These are phyloP conservation scores for Chymomyza costata DNA, from an alignment of 1,140 invertebrate genomes.

Conservation along the genomic window DNA sequence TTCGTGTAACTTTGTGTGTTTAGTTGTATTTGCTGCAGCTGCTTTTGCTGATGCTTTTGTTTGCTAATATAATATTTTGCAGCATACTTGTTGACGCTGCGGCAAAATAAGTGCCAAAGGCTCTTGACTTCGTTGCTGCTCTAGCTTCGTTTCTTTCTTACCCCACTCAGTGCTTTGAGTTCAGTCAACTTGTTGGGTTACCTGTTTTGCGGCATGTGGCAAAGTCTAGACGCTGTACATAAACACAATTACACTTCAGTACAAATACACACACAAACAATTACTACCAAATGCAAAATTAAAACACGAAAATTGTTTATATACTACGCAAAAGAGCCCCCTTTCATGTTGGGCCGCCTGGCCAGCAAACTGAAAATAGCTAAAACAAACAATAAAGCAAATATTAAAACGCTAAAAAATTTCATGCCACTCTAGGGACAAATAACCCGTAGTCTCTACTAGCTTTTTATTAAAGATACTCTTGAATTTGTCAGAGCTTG, in stretches of 20 bases:
- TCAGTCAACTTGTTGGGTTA: too few species aligned
- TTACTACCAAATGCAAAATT: slow-evolving; percentile 12
- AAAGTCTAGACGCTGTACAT: too few species aligned
- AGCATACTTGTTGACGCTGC: slow-evolving; percentile 33
- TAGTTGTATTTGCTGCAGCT: slow-evolving; percentile 40
- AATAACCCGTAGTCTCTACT: slow-evolving; percentile 37
- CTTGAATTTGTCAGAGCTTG: too few species aligned
- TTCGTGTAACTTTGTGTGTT: slow-evolving; percentile 18
- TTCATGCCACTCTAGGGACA: slow-evolving; percentile 43
- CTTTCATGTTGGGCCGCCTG: slow-evolving; percentile 19
- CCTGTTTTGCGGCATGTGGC: too few species aligned
- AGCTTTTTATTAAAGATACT: neutral
- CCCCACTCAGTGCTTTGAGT: too few species aligned
- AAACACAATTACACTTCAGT: too few species aligned
- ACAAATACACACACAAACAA: too few species aligned
- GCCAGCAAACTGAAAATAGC: slow-evolving; percentile 42
- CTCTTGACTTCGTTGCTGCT: slow-evolving; percentile 6
- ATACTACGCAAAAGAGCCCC: too few species aligned
- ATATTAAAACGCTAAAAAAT: slow-evolving; percentile 68
- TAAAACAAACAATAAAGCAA: slow-evolving; percentile 9
- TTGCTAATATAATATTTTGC: slow-evolving; percentile 68
- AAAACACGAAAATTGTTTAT: too few species aligned
- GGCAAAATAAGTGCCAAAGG: neutral
- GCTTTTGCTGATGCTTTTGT: slow-evolving; percentile 36
- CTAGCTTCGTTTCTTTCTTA: neutral